These are phyloP conservation scores for Riparia riparia DNA, from an alignment of 2,113 vertebrate genomes.

Conservation along the genomic window DNA sequence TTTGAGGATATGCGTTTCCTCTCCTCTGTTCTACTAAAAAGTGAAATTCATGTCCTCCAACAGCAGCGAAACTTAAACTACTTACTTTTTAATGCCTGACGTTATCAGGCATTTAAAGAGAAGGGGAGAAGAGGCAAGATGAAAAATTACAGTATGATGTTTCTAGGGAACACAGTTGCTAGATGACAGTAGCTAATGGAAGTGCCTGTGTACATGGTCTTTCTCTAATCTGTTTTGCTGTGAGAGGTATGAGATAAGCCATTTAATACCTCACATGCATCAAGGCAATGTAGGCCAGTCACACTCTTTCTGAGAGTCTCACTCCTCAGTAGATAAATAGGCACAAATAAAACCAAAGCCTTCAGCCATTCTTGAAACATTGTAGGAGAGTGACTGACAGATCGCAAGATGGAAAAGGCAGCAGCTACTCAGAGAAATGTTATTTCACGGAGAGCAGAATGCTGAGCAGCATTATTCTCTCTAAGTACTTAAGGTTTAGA, in stretches of 20 bases:
- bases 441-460: not conserved
- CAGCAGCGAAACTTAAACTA: not conserved
- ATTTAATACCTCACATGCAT: not conserved
- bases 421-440: not conserved
- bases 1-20: not conserved
- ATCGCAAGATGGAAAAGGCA: not conserved
- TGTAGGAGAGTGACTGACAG: not conserved
- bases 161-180: not conserved
- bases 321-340: not conserved
- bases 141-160: not conserved
- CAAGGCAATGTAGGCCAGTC: not conserved
- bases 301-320: not conserved
- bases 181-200: not conserved
- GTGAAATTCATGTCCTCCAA: not conserved
- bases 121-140: not conserved
- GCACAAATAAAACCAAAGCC: not conserved
- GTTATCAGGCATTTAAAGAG: not conserved
- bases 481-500: not conserved
- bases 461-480: not conserved
- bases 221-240: not conserved
- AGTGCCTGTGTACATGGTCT: not conserved
- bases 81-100: not conserved
- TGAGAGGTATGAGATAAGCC: not conserved
- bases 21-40: not conserved
- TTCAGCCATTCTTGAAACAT: not conserved